phyloP scores from a whole-genome alignment of 2,888 invertebrate genomes.

The Pilophorus perplexus region DNA sequence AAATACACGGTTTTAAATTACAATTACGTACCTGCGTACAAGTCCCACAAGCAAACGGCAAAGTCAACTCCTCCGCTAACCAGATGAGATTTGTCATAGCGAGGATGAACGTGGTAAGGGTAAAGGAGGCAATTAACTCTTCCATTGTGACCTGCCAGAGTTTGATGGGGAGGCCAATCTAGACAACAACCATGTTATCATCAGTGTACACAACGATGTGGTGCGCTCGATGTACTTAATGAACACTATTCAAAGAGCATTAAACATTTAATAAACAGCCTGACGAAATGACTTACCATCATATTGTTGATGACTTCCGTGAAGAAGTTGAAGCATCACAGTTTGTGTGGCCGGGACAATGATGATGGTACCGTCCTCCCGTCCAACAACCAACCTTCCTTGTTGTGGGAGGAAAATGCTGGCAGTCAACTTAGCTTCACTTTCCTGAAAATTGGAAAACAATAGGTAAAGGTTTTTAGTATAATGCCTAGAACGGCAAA shows the following conservation, averaged over 20 bases:
- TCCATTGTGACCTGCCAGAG: constrained; percentile 85
- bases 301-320: constrained; percentile 79
- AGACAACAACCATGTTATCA: constrained; percentile 44
- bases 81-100: constrained; percentile 84
- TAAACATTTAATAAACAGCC: neutral
- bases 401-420: constrained; percentile 93
- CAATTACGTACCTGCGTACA: constrained; percentile 71
- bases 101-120: constrained; percentile 84
- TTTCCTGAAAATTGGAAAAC: constrained; percentile 41
- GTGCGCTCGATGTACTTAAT: neutral
- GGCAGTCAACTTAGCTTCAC: constrained; percentile 74
- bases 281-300: constrained; percentile 58
- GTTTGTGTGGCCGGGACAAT: constrained; percentile 95
- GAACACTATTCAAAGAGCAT: too few relatives aligned
- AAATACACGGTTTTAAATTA: too few relatives aligned
- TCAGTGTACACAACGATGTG: neutral
- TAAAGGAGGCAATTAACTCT: constrained; percentile 92
- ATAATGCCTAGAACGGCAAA: too few relatives aligned
- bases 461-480: too few relatives aligned
- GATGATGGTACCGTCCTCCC: constrained; percentile 93
- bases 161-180: constrained; percentile 89
- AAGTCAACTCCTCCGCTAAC: constrained; percentile 97
- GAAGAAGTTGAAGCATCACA: constrained; percentile 86
- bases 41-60: constrained; percentile 94
- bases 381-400: constrained; percentile 88